Evolutionary conservation across 2,888 invertebrate genomes (phyloP).

Genomic region (Phasia obesa): DNA sequence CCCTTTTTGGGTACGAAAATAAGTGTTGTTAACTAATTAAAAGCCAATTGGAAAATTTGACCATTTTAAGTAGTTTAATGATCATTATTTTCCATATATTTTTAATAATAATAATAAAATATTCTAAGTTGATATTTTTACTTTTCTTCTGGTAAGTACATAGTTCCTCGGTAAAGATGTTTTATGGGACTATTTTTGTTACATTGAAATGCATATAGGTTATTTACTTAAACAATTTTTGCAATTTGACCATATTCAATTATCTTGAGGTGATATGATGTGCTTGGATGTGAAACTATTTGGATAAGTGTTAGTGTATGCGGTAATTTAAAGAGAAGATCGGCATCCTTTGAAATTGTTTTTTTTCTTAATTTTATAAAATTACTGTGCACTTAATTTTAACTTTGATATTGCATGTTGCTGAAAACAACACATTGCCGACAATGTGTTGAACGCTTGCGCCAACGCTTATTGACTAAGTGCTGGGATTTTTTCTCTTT

Average conservation of each 20-base stretch:
- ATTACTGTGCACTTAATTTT: conserved; percentile 81
- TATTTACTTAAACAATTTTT: not conserved
- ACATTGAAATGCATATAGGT: no score
- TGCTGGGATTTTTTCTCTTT: conserved; percentile 44
- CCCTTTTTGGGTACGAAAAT: no score
- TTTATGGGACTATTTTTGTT: no score
- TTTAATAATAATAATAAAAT: no score
- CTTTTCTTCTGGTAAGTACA: no score
- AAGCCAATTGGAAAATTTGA: no score
- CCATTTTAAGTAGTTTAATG: no score
- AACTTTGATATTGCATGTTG: conserved; percentile 81
- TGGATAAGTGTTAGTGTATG: conserved; percentile 13
- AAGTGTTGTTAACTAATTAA: no score
- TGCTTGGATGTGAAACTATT: not conserved
- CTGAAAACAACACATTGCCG: conserved; percentile 75
- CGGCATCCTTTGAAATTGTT: conserved; percentile 79
- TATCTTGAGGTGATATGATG: not conserved
- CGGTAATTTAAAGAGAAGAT: conserved; percentile 56
- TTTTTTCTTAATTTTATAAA: conserved; percentile 75
- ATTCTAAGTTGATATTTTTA: no score
- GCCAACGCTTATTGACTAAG: conserved; percentile 67
- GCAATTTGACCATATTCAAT: conserved; percentile 6
- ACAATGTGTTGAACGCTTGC: conserved; percentile 74
- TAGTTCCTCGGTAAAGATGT: no score
- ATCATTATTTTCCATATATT: no score